A percentile compares a stretch with the other conserved stretches of the same genome.
These are phyloP conservation scores for Melipona quadrifasciata DNA, from an alignment of 1,140 invertebrate species.

Conservation along the genomic window DNA sequence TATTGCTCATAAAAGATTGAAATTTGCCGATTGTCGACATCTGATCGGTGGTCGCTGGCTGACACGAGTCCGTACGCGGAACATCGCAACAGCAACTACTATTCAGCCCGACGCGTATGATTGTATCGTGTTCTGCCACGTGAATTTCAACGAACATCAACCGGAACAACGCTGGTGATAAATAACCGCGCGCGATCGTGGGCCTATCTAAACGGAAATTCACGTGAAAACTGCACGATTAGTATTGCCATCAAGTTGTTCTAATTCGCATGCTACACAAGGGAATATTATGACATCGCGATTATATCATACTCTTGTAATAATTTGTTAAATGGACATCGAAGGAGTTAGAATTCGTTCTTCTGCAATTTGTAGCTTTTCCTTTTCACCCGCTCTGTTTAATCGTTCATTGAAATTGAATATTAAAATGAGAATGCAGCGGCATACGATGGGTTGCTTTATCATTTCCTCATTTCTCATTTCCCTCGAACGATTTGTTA, in stretches of 20 bases:
- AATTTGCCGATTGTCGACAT: not conserved
- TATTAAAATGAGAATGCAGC: not conserved
- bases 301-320: too few species aligned
- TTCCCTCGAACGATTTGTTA: not conserved
- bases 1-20: not conserved
- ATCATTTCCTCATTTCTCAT: not conserved
- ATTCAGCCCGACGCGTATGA: not conserved
- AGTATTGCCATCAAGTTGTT: not conserved
- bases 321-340: too few species aligned
- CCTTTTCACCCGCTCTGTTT: not conserved
- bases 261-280: not conserved
- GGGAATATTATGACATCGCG: too few species aligned
- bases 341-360: not conserved
- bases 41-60: not conserved
- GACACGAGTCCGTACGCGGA: not conserved
- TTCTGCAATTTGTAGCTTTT: not conserved
- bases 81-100: not conserved
- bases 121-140: not conserved
- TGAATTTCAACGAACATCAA: not conserved
- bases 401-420: not conserved
- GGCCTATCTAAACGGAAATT: not conserved
- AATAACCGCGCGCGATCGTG: not conserved
- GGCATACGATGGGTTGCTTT: not conserved
- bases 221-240: not conserved
- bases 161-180: not conserved